Evolutionary conservation across 53 echinoderm and acorn worm genomes (phyloP), one percentile per base, ranked within the genome.

Genomic region (Apostichopus leukothele): DNA sequence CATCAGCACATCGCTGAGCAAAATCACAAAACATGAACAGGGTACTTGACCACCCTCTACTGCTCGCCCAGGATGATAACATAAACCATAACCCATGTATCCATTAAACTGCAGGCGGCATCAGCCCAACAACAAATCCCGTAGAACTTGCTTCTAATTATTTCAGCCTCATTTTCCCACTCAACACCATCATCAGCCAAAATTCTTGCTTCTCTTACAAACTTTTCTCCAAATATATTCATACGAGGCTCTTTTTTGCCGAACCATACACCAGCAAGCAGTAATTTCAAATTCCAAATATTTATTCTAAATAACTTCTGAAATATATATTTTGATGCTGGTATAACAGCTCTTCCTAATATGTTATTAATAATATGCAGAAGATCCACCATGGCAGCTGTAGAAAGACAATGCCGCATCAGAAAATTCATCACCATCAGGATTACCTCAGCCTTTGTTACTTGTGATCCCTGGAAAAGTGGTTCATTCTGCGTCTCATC

Each of bases 81-180:
- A 90, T 1, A 87, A 13, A 7, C 53, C 21, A 83, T 91, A 93
- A 16, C 90, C 91, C 52, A 50, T 50, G 57, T 93, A 91, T 0
- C 91, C 91, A 87, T 90, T 93, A 67, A 90, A 93, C 39, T 91
- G 86, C 0, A 93, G 50, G 89, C 86, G 67, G 93, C 91, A 91
- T 93, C 89, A 55, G 77, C 91, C 86, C 78, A 73, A 86, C 93
- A 93, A 25, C 79, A 91, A 5, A 93, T 9, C 11, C 90, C 83
- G 88, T 67, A 91, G 1, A 89, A 66, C 50, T 88, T 87, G 90
- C 93, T 91, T 13, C 74, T 14, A 12, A 91, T 53, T 13, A 14
- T 20, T 54, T 53, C 87, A 5, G 52, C 89, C 71, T 63, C 79
- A 55, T 89, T 75, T 18, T 86, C 59, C 93, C 91, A 93, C 0